Percentiles rank a stretch among this genome's conserved stretches.
phyloP scores from a whole-genome alignment of 2,797 vertebrate genomes.

The Rhyacichthys aspro region DNA sequence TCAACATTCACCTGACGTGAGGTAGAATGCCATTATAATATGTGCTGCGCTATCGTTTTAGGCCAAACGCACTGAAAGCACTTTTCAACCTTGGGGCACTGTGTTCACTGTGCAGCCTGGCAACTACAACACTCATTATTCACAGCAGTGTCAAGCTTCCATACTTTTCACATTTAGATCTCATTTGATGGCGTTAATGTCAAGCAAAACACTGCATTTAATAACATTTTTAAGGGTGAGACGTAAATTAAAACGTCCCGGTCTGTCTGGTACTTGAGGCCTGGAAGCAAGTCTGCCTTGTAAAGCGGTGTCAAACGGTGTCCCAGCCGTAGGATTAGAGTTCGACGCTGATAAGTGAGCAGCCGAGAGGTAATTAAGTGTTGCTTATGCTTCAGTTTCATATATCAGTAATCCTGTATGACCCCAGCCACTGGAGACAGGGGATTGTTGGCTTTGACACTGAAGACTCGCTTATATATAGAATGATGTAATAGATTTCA shows the following conservation, averaged over 20 bases:
- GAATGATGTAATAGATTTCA: slow-evolving; percentile 76
- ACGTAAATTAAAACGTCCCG: slow-evolving; percentile 24
- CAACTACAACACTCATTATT: slow-evolving; percentile 63
- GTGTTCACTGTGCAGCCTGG: slow-evolving; percentile 59
- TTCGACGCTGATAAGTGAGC: slow-evolving; percentile 52
- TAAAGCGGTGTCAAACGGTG: slow-evolving; percentile 49
- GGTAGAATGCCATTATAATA: slow-evolving; percentile 73
- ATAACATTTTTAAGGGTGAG: slow-evolving; percentile 23
- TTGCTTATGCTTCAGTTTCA: slow-evolving; percentile 66
- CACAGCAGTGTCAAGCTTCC: slow-evolving; percentile 58
- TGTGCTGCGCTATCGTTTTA: slow-evolving; percentile 72
- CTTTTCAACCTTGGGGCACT: slow-evolving; percentile 67
- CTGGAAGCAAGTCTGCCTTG: slow-evolving; percentile 43
- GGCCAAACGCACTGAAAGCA: slow-evolving; percentile 68
- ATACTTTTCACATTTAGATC: slow-evolving; percentile 36
- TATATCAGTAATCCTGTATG: slow-evolving; percentile 75
- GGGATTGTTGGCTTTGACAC: slow-evolving; percentile 52
- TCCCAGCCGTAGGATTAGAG: slow-evolving; percentile 52
- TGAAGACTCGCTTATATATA: slow-evolving; percentile 64
- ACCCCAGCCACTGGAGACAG: slow-evolving; percentile 62
- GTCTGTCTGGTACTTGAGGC: slow-evolving; percentile 28
- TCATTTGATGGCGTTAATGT: slow-evolving; percentile 5
- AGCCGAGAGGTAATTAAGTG: slow-evolving; percentile 66
- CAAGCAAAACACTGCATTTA: slow-evolving; percentile 20
- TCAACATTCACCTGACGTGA: slow-evolving; percentile 72